Evolutionary conservation across 2,797 vertebrate species (phyloP).

Genomic region (Mionectes olivaceus): DNA sequence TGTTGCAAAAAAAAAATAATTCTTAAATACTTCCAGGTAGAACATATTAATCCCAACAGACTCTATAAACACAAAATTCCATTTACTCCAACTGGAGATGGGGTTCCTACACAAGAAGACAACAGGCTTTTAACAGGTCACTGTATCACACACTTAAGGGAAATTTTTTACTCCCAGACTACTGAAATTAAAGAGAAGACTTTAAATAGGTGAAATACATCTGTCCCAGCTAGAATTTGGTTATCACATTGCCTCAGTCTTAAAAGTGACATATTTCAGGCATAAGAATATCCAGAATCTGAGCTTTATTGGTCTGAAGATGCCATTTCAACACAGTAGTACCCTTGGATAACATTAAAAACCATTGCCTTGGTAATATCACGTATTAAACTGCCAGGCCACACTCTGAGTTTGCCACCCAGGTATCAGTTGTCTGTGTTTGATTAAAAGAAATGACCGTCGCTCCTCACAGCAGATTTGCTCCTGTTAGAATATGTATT

Average conservation of each 20-base stretch:
- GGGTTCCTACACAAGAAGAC: background rate
- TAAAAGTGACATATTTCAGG: background rate
- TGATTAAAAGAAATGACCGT: background rate
- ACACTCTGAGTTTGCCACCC: background rate
- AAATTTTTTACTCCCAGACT: background rate
- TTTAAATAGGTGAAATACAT: background rate
- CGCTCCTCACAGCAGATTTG: background rate
- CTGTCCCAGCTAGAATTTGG: background rate
- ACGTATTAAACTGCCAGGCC: background rate
- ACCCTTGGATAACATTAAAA: background rate
- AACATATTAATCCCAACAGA: background rate
- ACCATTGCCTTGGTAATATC: background rate
- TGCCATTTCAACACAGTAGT: background rate
- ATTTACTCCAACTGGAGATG: background rate
- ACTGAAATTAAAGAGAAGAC: background rate
- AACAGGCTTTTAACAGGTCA: background rate
- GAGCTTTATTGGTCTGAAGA: background rate
- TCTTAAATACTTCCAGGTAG: background rate
- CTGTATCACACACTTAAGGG: background rate
- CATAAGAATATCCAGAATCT: background rate
- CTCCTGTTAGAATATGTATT: background rate
- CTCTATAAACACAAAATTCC: background rate
- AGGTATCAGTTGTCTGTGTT: background rate
- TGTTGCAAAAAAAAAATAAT: background rate
- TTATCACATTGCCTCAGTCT: background rate